phyloP scores from a whole-genome alignment of 1,140 invertebrate genomes.

The Caenorhabditis briggsae region DNA sequence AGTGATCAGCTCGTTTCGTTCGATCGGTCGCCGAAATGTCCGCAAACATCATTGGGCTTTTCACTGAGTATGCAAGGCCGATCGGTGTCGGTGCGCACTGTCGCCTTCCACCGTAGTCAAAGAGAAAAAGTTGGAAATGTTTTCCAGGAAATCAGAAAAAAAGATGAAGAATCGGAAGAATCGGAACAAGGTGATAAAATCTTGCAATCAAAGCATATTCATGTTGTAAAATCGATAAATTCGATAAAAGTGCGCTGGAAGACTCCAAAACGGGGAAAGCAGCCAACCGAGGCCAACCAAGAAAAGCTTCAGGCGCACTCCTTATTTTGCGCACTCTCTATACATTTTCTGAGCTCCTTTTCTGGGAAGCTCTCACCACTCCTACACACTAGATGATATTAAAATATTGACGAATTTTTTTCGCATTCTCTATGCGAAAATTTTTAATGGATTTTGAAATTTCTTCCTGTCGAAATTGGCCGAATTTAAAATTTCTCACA shows the following conservation, averaged over 20 bases:
- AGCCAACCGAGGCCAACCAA: not conserved
- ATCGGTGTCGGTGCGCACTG: not conserved
- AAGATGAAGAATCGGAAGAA: not conserved
- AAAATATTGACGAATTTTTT: not conserved
- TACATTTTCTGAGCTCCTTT: too few relatives aligned
- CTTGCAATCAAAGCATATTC: conserved; percentile 7
- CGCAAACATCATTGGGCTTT: not conserved
- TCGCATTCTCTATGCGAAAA: not conserved
- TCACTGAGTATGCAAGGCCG: conserved; percentile 11
- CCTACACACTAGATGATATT: not conserved
- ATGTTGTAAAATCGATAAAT: not conserved
- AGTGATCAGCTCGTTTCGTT: conserved; percentile 7
- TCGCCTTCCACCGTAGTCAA: not conserved
- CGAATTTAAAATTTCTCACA: too few relatives aligned
- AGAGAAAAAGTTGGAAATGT: not conserved
- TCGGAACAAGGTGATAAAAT: not conserved
- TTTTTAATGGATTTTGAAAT: not conserved
- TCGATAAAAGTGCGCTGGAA: not conserved
- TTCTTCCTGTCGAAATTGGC: not conserved
- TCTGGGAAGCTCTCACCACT: not conserved
- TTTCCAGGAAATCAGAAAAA: not conserved
- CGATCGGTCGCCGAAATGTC: not conserved
- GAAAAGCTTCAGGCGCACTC: not conserved
- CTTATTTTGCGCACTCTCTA: not conserved
- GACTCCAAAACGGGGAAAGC: not conserved